phyloP scores from a whole-genome alignment of 2,888 invertebrate genomes.

The Clostera curtula region DNA sequence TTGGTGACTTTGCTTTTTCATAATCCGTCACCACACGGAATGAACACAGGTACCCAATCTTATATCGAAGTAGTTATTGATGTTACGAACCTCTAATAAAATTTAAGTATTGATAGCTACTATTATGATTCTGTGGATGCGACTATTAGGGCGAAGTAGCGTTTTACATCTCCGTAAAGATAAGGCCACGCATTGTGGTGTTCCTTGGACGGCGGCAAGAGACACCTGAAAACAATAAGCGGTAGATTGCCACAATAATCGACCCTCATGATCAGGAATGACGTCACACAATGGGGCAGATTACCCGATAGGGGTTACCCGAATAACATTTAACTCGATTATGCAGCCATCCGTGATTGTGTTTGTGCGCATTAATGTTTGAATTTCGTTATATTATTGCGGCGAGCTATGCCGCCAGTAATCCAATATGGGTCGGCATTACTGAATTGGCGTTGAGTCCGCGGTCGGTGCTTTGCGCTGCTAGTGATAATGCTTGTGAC shows the following conservation, averaged over 20 bases:
- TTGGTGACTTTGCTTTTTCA: too few species aligned
- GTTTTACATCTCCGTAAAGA: slow-evolving; percentile 39
- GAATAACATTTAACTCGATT: slow-evolving; percentile 73
- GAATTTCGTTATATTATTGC: slow-evolving; percentile 73
- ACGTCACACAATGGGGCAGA: slow-evolving; percentile 68
- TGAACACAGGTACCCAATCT: too few species aligned
- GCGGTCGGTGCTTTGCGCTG: slow-evolving; percentile 29
- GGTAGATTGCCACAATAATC: slow-evolving; percentile 71
- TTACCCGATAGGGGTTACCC: slow-evolving; percentile 69
- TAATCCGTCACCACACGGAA: too few species aligned
- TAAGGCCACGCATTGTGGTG: slow-evolving; percentile 40
- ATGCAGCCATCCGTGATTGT: slow-evolving; percentile 73
- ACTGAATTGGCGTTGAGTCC: slow-evolving; percentile 47
- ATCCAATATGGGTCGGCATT: slow-evolving; percentile 64
- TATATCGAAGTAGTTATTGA: too few species aligned
- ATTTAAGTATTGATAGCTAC: too few species aligned
- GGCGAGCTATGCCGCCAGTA: slow-evolving; percentile 51
- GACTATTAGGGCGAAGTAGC: slow-evolving; percentile 26
- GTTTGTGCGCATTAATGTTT: slow-evolving; percentile 72
- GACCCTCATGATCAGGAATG: slow-evolving; percentile 66
- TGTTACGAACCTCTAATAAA: too few species aligned
- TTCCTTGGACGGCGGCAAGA: slow-evolving; percentile 42
- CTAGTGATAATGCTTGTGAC: slow-evolving; percentile 34
- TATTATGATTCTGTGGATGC: too few species aligned
- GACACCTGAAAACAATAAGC: slow-evolving; percentile 71